phyloP scores from a whole-genome alignment of 2,888 invertebrate species.

The Lissonota sp. region DNA sequence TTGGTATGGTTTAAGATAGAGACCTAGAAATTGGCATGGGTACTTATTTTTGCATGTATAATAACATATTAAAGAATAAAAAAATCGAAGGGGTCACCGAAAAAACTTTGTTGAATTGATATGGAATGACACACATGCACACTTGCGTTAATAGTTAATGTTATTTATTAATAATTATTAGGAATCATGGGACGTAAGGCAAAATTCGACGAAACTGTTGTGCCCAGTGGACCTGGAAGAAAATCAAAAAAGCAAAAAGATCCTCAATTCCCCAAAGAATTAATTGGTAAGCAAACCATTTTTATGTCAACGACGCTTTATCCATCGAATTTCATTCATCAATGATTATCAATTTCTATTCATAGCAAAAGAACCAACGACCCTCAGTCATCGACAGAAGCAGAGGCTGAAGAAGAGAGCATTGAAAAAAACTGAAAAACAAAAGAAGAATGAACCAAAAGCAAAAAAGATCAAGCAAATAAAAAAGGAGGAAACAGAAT shows the following conservation, averaged over 20 bases:
- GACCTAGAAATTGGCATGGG: no score
- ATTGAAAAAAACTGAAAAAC: constrained; percentile 70
- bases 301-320: background rate
- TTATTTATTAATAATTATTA: constrained; percentile 22
- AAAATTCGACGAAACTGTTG: constrained; percentile 89
- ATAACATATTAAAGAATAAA: no score
- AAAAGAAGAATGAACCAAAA: constrained; percentile 64
- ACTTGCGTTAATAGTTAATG: constrained; percentile 7
- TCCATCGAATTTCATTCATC: background rate
- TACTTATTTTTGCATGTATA: no score
- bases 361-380: constrained; percentile 84
- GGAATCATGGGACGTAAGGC: constrained; percentile 93
- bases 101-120: no score
- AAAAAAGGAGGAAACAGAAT: constrained; percentile 55
- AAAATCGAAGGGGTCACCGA: no score
- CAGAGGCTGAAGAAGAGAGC: constrained; percentile 87
- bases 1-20: no score
- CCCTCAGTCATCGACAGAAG: constrained; percentile 89
- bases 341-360: constrained; percentile 21
- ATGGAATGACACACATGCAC: no score
- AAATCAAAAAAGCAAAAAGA: constrained; percentile 95
- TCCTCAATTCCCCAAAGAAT: constrained; percentile 88
- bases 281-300: constrained; percentile 82
- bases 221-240: constrained; percentile 93
- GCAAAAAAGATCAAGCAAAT: constrained; percentile 55